Conservation (phyloP, 2,888 invertebrate genomes). For the Sepioteuthis lessoniana region DNA sequence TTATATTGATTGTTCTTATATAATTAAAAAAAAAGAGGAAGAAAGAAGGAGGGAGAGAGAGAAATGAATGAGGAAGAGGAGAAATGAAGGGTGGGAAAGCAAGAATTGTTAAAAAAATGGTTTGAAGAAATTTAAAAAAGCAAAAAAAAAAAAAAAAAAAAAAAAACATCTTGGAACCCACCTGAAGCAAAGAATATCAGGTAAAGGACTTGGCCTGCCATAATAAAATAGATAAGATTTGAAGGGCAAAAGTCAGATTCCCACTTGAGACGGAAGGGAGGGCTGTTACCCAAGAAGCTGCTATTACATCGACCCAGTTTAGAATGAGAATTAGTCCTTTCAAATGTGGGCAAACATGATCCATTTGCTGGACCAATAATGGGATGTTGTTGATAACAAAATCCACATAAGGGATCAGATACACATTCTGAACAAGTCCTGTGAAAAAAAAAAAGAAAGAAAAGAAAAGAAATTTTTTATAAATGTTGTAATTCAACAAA, state of each 20-base stretch:
- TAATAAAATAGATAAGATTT: background rate
- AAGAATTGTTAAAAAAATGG: no score
- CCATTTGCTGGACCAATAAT: background rate
- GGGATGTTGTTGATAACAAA: conserved; percentile 2
- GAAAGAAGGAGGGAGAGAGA: no score
- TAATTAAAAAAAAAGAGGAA: no score
- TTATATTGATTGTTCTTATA: no score
- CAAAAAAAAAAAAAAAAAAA: background rate
- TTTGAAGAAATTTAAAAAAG: no score
- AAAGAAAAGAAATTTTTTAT: no score
- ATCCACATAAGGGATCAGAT: background rate
- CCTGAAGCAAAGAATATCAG: conserved; percentile 16
- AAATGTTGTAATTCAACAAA: background rate
- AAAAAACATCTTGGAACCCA: background rate
- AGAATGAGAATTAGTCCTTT: background rate
- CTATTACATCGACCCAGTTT: background rate
- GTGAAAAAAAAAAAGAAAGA: background rate
- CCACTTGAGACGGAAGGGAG: background rate
- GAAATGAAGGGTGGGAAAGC: no score
- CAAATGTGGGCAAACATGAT: background rate
- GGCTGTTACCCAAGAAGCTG: background rate
- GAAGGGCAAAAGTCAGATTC: background rate
- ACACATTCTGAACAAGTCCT: background rate
- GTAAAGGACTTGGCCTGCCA: background rate
- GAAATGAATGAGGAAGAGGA: no score